Conservation (phyloP, 2,797 vertebrate species). For the Fistularia tabacaria region DNA sequence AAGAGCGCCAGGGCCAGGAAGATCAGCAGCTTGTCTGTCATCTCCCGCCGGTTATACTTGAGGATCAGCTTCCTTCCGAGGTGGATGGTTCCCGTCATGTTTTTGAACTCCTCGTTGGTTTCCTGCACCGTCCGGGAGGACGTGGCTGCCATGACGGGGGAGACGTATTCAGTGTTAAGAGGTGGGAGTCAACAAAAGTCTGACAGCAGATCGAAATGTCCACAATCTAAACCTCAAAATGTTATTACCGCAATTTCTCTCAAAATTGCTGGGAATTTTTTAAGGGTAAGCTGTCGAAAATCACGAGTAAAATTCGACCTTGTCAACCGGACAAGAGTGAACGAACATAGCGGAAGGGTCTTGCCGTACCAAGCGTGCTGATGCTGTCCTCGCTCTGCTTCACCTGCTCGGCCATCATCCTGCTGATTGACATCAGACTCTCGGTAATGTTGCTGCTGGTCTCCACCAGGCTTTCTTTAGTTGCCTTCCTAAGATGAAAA, state of each 20-base stretch:
- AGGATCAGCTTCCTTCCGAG: conserved; percentile 91
- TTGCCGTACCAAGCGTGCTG: conserved; percentile 78
- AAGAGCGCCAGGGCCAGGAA: conserved; percentile 92
- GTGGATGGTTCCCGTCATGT: conserved; percentile 92
- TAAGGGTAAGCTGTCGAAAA: no score
- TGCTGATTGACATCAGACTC: conserved; percentile 89
- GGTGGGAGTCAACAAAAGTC: no score
- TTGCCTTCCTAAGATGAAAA: conserved; percentile 76
- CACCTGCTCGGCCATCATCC: conserved; percentile 94
- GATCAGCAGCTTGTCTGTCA: conserved; percentile 94
- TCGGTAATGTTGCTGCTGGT: conserved; percentile 88
- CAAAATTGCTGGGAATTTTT: not conserved
- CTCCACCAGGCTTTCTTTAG: conserved; percentile 88
- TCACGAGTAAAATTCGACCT: no score
- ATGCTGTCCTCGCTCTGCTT: conserved; percentile 88
- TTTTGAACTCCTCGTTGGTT: conserved; percentile 92
- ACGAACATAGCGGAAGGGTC: not conserved
- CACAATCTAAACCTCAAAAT: no score
- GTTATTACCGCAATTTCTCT: not conserved
- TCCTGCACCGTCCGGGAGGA: conserved; percentile 91
- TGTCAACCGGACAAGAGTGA: no score
- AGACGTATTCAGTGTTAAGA: not conserved
- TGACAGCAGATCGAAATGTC: no score
- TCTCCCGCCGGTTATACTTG: conserved; percentile 91
- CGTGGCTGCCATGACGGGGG: conserved; percentile 60